phyloP scores from a whole-genome alignment of 2,797 vertebrate genomes.

The Spheniscus humboldti region DNA sequence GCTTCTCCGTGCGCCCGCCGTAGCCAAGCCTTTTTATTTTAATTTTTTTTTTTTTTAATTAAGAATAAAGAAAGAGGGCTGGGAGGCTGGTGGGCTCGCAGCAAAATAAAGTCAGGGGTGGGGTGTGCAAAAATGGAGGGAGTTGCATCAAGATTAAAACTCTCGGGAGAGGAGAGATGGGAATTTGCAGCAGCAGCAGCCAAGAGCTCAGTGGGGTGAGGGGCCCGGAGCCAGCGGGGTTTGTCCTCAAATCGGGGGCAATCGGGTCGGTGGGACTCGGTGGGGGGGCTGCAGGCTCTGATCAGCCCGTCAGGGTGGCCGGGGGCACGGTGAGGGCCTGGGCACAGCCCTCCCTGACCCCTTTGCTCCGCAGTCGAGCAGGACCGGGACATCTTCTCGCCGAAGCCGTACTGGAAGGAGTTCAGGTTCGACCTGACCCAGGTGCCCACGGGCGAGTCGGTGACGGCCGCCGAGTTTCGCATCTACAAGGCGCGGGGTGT shows the following conservation, averaged over 20 bases:
- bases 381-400: slow-evolving; percentile 83
- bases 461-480: slow-evolving; percentile 89
- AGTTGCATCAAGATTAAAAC: rapidly evolving
- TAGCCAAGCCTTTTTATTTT: rapidly evolving
- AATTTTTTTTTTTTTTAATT: not conserved
- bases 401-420: slow-evolving; percentile 94
- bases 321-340: rapidly evolving
- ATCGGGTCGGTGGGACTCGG: rapidly evolving
- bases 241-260: not conserved
- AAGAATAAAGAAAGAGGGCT: not conserved
- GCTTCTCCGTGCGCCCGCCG: not conserved
- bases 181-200: not conserved
- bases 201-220: too few relatives aligned
- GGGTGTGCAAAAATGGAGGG: rapidly evolving
- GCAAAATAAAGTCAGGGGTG: rapidly evolving
- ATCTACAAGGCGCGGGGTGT: slow-evolving; percentile 88
- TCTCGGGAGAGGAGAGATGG: rapidly evolving
- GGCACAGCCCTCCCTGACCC: not conserved
- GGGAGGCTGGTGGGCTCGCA: not conserved
- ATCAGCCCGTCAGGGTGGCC: rapidly evolving
- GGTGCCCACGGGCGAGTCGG: slow-evolving; percentile 86
- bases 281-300: not conserved
- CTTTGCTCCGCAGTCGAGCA: slow-evolving; percentile 81
- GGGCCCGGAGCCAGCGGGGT: rapidly evolving
- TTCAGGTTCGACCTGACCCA: slow-evolving; percentile 92